Evolutionary conservation across 2,888 invertebrate genomes (phyloP), one percentile per base, ranked within the genome.

Genomic region (Antitype chi): DNA sequence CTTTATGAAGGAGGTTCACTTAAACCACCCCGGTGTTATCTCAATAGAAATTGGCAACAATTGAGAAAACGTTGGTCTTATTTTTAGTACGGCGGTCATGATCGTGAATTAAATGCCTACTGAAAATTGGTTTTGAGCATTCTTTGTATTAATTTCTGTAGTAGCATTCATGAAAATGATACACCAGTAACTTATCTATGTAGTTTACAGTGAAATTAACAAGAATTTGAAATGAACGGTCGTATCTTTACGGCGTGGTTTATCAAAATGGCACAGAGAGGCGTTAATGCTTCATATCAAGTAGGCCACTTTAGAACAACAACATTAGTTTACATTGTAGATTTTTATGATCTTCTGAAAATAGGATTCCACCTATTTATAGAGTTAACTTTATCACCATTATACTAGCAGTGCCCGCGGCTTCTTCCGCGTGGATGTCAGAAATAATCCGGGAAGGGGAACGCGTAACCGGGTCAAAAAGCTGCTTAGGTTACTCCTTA

Each of bases 241-340:
- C 71, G 49, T 84, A 84, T 84, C 86, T 84, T 84, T 84, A 86
- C 69, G 13, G 62, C 28, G 15, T 47, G 25, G 57, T 86, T 82
- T 84, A 84, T 86, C 84, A 86, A 84, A 83, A 83, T 67, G 71
- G 83, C 62, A 74, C 86, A 72, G 55, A 53, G 63, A 68, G 78
- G 73, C 70, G 57, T 66, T 82, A 59, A 72, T 23, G 64, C 43
- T 73, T 68, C 57, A 72, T 85, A 83, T 83, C 70, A 84, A 83
- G 52, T 86, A 63, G 84, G 83, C 20, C 80, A 78, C 9, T 71
- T 38, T 20, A 38, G 38, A 64, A 38, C 60, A 53, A 60, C 57
- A 82, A 28, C 20, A 63, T 32, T 32, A 57, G n/a, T 4, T 28
- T 69, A 53, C 43, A 59, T 3, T 23, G 25, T 66, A 28, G 20